phyloP scores from a whole-genome alignment of 2,888 invertebrate genomes.

The Harpagoxenus sublaevis region DNA sequence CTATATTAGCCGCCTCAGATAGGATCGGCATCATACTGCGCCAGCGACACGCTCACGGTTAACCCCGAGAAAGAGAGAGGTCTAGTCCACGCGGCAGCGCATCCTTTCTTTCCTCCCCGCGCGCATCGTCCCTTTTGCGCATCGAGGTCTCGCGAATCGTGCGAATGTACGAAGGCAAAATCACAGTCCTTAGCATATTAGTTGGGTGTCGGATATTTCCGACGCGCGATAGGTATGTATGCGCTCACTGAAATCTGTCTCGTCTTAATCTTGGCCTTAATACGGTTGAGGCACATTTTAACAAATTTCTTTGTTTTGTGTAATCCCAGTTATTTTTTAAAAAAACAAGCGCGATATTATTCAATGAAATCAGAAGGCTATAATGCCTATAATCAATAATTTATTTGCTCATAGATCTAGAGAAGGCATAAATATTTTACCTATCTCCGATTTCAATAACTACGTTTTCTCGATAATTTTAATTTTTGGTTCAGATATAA shows the following conservation, averaged over 20 bases:
- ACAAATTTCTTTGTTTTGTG: not conserved
- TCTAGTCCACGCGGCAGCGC: constrained; percentile 48
- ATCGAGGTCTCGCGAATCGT: constrained; percentile 22
- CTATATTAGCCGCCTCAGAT: constrained; percentile 86
- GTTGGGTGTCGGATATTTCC: constrained; percentile 22
- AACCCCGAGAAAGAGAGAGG: constrained; percentile 70
- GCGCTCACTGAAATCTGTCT: constrained; percentile 11
- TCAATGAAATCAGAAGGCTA: not conserved
- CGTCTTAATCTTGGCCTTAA: constrained; percentile 10
- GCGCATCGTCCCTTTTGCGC: not conserved
- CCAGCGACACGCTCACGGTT: constrained; percentile 82
- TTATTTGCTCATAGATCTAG: not conserved
- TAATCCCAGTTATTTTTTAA: not conserved
- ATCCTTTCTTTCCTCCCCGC: constrained; percentile 33
- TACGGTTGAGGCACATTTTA: not conserved
- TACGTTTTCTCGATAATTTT: not conserved
- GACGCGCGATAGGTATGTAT: constrained; percentile 12
- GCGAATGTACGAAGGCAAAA: constrained; percentile 31
- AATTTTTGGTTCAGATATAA: not conserved
- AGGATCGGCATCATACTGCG: constrained; percentile 85
- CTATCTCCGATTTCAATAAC: not conserved
- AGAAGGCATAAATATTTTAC: not conserved
- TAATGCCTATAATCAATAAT: not conserved
- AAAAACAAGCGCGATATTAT: not conserved
- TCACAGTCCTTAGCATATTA: constrained; percentile 6